Base-by-base conservation (phyloP, 2,888 invertebrate species). In the Arge pagana region DNA sequence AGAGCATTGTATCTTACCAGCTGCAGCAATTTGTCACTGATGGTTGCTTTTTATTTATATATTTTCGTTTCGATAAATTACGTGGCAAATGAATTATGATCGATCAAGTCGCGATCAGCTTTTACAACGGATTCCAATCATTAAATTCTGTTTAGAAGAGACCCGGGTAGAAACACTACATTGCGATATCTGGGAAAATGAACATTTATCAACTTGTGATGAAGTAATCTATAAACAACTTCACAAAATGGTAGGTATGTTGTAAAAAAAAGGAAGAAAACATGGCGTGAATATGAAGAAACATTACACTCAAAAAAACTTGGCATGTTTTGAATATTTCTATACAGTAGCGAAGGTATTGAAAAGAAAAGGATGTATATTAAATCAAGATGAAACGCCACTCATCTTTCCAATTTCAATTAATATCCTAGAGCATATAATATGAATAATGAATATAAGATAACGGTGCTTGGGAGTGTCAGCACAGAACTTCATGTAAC, bases 371-470 rank as follows among this genome's bases (percentile, higher is more conserved):
- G 30, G 18, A 15, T 26, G 13, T 45, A 45, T 45, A 33, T 31
- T 35, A 16, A 52, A 42, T 52, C 36, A 45, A 54, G 49, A 52
- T 48, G 21, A 48, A 52, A 28, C 30, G 42, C 23, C 15, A 37
- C 39, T 43, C 36, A 48, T 48, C 15, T 30, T 50, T 45, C 31
- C 8, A 28, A 28, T 33, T 41, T 49, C 50, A 45, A 48, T 41
- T 31, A 39, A 53, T 40, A 48, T 28, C 51, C 19, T 48, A 56
- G 28, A 45, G 28, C 26, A 30, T 50, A 50, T 52, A 56, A 52
- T 62, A 53, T 56, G 50, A 62, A 63, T 60, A 68, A 68, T 68
- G 65, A 70, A 66, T 68, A 63, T 56, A 66, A 68, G 68, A 64
- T 60, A 65, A 53, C 52, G 52, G 57, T 57, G 57, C 40, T 56